Conservation (phyloP, 2,888 invertebrate species). For the Ophonus ardosiacus region DNA sequence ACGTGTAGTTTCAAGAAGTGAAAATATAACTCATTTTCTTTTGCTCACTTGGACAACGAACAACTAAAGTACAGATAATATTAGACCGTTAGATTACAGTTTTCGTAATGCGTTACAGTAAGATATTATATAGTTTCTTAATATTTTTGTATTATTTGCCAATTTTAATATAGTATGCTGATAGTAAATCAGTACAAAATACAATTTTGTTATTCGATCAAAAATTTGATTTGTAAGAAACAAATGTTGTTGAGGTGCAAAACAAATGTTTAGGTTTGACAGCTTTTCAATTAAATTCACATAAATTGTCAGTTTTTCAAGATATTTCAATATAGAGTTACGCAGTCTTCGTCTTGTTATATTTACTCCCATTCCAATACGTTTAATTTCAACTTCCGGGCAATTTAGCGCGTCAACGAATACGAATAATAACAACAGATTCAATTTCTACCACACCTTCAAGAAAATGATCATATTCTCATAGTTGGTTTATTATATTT, state of each 20-base stretch:
- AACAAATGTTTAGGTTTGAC: conserved; percentile 49
- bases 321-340: conserved; percentile 13
- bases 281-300: conserved; percentile 20
- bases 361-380: background rate
- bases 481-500: background rate
- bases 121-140: background rate
- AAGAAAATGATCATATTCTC: conserved; percentile 24
- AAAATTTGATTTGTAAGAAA: background rate
- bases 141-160: conserved; percentile 5
- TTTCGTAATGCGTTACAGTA: conserved; percentile 3
- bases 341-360: background rate
- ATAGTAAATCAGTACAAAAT: background rate
- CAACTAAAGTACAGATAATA: background rate
- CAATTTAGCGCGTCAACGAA: conserved; percentile 48
- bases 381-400: conserved; percentile 9
- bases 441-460: conserved; percentile 10
- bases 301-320: conserved; percentile 36
- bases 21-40: conserved; percentile 13
- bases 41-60: conserved; percentile 21
- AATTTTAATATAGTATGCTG: background rate
- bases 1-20: conserved; percentile 1
- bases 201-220: background rate
- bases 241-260: conserved; percentile 25
- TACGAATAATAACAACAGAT: conserved; percentile 29
- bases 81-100: background rate